Conservation (phyloP, 2,113 vertebrate species). For the Eptesicus fuscus region DNA sequence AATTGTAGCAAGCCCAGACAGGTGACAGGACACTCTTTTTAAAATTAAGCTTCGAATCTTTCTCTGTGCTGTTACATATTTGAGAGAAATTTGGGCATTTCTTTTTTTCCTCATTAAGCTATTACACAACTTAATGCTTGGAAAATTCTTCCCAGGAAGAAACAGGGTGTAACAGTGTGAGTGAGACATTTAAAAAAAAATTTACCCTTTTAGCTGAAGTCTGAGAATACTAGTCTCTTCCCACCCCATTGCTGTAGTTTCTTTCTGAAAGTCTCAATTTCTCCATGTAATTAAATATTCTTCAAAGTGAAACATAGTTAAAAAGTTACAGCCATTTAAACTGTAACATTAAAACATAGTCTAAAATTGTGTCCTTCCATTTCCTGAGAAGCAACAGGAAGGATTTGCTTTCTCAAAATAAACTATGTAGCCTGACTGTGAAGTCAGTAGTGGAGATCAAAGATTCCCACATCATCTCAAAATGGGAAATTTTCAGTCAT, state of each 20-base stretch:
- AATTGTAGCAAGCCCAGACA: slow-evolving; percentile 23
- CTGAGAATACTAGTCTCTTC: neutral
- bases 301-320: slow-evolving; percentile 50
- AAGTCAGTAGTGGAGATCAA: slow-evolving; percentile 51
- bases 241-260: neutral
- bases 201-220: slow-evolving; percentile 23
- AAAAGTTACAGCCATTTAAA: slow-evolving; percentile 40
- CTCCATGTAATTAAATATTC: slow-evolving; percentile 37
- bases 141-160: slow-evolving; percentile 67
- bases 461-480: slow-evolving; percentile 27
- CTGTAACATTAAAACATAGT: slow-evolving; percentile 36
- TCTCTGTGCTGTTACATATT: slow-evolving; percentile 27
- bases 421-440: slow-evolving; percentile 54
- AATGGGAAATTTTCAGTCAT: slow-evolving; percentile 44
- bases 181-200: slow-evolving; percentile 27
- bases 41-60: slow-evolving; percentile 40
- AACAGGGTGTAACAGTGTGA: slow-evolving; percentile 55
- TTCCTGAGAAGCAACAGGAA: slow-evolving; percentile 74
- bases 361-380: slow-evolving; percentile 55
- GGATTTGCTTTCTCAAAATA: slow-evolving; percentile 72
- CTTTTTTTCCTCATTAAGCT: neutral
- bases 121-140: slow-evolving; percentile 56
- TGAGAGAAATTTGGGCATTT: slow-evolving; percentile 41
- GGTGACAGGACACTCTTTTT: neutral
- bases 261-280: slow-evolving; percentile 41